Conservation (phyloP, 2,888 invertebrate species). For the Drosophila austrosaltans region DNA sequence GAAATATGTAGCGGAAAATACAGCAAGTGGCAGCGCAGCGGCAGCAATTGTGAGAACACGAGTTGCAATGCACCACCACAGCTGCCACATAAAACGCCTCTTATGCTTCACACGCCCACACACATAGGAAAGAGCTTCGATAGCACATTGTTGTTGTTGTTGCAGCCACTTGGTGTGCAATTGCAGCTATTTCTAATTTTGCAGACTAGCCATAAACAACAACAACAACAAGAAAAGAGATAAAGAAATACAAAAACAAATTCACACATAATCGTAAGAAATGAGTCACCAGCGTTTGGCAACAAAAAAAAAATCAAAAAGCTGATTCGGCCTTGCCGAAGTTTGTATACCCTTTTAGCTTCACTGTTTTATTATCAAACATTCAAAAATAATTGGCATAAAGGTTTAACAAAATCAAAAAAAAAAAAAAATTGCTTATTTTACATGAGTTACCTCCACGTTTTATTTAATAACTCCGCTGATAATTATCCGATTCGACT, state of each 20-base stretch:
- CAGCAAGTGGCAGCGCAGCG: slow-evolving; percentile 9
- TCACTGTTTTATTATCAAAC: too few relatives aligned
- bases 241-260: slow-evolving; percentile 23
- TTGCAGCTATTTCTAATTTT: slow-evolving; percentile 62
- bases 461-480: too few relatives aligned
- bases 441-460: too few relatives aligned
- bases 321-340: too few relatives aligned
- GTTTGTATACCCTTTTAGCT: too few relatives aligned
- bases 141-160: slow-evolving; percentile 44
- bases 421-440: too few relatives aligned
- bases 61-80: slow-evolving; percentile 12
- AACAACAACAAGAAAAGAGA: slow-evolving; percentile 11
- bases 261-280: slow-evolving; percentile 15
- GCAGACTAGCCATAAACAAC: slow-evolving; percentile 51
- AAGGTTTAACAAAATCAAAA: too few relatives aligned
- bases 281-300: slow-evolving; percentile 53
- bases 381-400: too few relatives aligned
- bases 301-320: background rate
- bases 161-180: slow-evolving; percentile 13
- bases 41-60: slow-evolving; percentile 29
- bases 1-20: slow-evolving; percentile 20
- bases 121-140: slow-evolving; percentile 50
- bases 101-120: slow-evolving; percentile 57
- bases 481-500: too few relatives aligned
- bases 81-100: slow-evolving; percentile 18